Base-by-base conservation (phyloP, 2,113 vertebrate species). In the Pampusana beccarii region DNA sequence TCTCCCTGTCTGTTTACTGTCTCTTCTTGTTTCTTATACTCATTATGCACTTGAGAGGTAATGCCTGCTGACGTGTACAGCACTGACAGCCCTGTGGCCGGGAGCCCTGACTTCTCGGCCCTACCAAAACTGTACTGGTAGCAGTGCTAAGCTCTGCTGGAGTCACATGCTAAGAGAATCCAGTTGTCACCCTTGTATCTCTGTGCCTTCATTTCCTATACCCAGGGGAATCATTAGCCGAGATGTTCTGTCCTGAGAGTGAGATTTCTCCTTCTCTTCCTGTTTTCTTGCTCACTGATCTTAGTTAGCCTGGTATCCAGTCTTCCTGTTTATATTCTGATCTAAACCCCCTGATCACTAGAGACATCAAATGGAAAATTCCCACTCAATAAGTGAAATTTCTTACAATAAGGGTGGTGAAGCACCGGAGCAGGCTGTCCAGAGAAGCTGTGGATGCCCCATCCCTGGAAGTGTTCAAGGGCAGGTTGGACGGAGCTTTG, bases 131-230 rank as follows among this genome's bases (percentile, higher is more conserved):
- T 65, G 8, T 23, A 36, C 21, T 33, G 19, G 24, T 86, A 60
- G 38, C 38, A 51, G 17, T 10, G 13, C 46, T 33, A 90, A 58
- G 11, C 28, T 88, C 54, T 80, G 17, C 5, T 66, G 67, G 34
- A 88, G 78, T 83, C 31, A 70, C 6, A 56, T 5, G 33, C 25
- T 34, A 66, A 69, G 58, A 29, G 21, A 66, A 24, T 62, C 40
- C 42, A 23, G 13, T 28, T 25, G 16, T 46, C 46, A 50, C 70
- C 50, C 2, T 0, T 1, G 0, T 44, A 25, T 19, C 23, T 88
- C 25, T 42, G 13, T 78, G 25, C 46, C 64, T 83, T 82, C 31
- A 10, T 2, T 62, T 62, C 33, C 13, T 50, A 9, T 54, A 53
- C 54, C 16, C 80, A 83, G 19, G 28, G 64, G 17, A 86, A 50